phyloP scores from a whole-genome alignment of 2,888 invertebrate species.

The Rotaria sp. region DNA sequence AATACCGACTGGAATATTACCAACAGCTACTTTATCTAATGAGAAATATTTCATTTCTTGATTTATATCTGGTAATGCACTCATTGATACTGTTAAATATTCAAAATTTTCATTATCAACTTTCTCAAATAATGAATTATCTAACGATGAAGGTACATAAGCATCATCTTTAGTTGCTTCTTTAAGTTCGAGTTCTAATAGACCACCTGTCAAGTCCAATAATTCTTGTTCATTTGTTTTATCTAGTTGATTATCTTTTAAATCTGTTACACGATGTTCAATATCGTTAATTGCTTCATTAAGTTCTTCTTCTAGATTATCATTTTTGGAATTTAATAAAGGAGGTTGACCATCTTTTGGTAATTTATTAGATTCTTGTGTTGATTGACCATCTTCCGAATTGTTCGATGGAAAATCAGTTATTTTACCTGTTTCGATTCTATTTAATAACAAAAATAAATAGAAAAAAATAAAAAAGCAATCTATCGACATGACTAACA shows the following conservation, averaged over 20 bases:
- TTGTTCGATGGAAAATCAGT: too few relatives aligned
- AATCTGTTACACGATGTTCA: neutral
- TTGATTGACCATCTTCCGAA: too few relatives aligned
- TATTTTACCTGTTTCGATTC: too few relatives aligned
- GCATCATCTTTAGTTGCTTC: neutral
- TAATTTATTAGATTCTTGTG: too few relatives aligned
- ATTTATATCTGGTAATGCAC: neutral
- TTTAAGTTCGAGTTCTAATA: neutral
- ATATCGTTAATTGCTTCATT: neutral
- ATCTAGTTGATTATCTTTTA: neutral
- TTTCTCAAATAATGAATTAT: neutral
- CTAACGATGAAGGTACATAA: neutral
- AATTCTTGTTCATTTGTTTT: neutral
- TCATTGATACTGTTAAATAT: neutral
- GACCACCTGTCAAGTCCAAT: neutral
- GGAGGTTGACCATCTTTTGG: too few relatives aligned
- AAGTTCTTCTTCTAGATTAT: neutral
- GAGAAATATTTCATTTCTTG: neutral
- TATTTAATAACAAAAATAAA: too few relatives aligned
- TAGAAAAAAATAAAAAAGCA: too few relatives aligned
- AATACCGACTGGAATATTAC: neutral
- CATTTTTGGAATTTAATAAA: neutral
- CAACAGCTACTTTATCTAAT: neutral
- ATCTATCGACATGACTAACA: too few relatives aligned
- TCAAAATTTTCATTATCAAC: neutral